Percentiles rank a stretch among this genome's conserved stretches.
These are phyloP conservation scores for Pseudotriccus pelzelni DNA, from an alignment of 2,797 vertebrate species.

Conservation along the genomic window DNA sequence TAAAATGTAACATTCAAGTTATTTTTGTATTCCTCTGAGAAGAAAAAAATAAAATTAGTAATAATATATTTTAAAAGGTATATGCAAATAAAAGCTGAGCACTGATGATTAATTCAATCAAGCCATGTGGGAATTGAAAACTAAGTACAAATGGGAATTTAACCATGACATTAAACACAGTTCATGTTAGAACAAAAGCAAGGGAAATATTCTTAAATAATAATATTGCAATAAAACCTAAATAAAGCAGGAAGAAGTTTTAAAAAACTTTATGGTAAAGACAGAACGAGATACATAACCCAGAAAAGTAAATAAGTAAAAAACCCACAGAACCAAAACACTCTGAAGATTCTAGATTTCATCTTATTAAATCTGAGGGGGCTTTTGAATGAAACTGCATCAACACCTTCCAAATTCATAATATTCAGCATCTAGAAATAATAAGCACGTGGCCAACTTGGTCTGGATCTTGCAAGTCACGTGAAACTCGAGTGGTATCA, in stretches of 20 bases:
- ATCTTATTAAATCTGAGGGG: background rate
- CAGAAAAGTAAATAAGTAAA: background rate
- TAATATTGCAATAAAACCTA: background rate
- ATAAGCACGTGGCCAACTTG: background rate
- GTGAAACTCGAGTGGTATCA: accelerated
- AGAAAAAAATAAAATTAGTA: background rate
- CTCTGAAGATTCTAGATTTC: background rate
- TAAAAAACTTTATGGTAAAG: background rate
- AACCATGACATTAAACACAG: background rate
- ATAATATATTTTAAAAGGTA: background rate
- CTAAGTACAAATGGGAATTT: background rate
- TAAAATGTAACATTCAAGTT: background rate
- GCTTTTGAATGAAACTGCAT: background rate
- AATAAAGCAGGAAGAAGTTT: background rate
- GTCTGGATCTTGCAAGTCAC: background rate
- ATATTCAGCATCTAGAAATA: background rate
- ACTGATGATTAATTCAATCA: background rate
- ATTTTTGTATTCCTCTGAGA: background rate
- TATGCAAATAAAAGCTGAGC: background rate
- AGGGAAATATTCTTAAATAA: background rate
- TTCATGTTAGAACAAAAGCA: background rate
- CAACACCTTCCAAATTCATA: background rate
- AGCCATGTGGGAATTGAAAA: background rate
- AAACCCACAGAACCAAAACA: background rate
- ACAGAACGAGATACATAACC: background rate